Base-by-base conservation (phyloP, 2,797 vertebrate species). In the Hypotaenidia okinawae region DNA sequence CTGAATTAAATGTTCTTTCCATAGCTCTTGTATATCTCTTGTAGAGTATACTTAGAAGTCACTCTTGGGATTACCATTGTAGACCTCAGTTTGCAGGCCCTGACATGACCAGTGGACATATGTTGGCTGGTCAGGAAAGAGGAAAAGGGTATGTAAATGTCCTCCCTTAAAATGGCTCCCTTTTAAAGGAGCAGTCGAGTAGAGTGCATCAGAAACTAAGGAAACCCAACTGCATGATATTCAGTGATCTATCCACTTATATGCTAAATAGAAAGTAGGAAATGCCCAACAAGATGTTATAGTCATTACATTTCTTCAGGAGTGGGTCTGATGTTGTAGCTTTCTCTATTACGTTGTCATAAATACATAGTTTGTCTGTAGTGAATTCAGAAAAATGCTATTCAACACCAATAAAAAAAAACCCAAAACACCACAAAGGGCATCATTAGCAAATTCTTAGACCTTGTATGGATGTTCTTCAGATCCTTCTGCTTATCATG, bases 1-100 rank as follows among this genome's bases (percentile, higher is more conserved):
- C 68, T 82, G 74, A 92, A 84, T 80, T 61, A 88, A 94, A 88
- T 68, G 77, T 93, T 94, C 83, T 94, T 95, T 92, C 83, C 83
- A 68, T 28, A 82, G 25, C 13, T 33, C 41, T 87, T 68, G 41
- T 24, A 68, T 28, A 82, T 23, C 13, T 33, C 37, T 85, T 68
- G 41, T 24, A 94, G 64, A 80, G 51, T 84, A 80, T 32, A 87
- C 33, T 77, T 11, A 76, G 67, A 70, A 84, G 39, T 80, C 33
- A 62, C 51, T 69, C 55, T 19, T 37, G 28, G 28, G n/a, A 39
- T 67, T 33, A 70, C 5, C 3, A 5, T 30, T 14, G 2, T 7
- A 57, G 55, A 64, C 25, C 35, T 88, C 47, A 66, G 52, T 7
- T 73, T 69, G 45, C 32, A 92, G 54, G 3, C 62, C 54, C 32